Evolutionary conservation across 2,113 vertebrate genomes (phyloP).

Genomic region (Promerops cafer): DNA sequence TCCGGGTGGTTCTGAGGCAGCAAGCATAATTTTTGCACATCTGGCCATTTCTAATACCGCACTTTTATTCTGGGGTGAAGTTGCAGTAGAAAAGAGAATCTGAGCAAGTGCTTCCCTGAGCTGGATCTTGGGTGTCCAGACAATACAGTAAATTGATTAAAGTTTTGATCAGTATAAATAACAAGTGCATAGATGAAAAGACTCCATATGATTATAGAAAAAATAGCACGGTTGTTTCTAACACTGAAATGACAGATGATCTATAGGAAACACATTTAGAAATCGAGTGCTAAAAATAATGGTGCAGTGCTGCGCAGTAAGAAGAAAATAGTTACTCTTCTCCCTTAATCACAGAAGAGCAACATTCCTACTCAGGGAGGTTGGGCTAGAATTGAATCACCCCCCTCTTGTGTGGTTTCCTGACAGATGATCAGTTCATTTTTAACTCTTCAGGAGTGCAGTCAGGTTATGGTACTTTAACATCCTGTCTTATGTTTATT

Average conservation of each 20-base stretch:
- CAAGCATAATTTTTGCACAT: background rate
- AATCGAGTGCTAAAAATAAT: background rate
- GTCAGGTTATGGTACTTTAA: slow-evolving; percentile 30
- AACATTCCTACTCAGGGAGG: background rate
- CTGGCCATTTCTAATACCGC: background rate
- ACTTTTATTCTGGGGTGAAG: background rate
- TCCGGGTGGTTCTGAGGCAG: fast-evolving
- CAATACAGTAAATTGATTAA: background rate
- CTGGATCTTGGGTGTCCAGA: background rate
- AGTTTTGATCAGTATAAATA: background rate
- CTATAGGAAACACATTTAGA: slow-evolving; percentile 4
- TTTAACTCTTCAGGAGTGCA: slow-evolving; percentile 39
- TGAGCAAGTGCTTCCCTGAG: background rate
- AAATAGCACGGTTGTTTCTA: background rate
- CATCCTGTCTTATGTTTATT: slow-evolving; percentile 48
- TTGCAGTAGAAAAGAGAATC: background rate
- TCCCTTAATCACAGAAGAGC: background rate
- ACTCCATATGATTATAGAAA: background rate
- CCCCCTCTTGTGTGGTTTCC: background rate
- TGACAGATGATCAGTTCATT: slow-evolving; percentile 33
- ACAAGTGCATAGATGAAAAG: background rate
- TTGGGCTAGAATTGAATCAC: background rate
- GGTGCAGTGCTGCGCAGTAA: background rate
- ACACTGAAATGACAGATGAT: background rate
- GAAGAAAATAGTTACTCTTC: slow-evolving; percentile 16